phyloP scores from a whole-genome alignment of 2,113 vertebrate genomes.

The Pachyramphus minor region DNA sequence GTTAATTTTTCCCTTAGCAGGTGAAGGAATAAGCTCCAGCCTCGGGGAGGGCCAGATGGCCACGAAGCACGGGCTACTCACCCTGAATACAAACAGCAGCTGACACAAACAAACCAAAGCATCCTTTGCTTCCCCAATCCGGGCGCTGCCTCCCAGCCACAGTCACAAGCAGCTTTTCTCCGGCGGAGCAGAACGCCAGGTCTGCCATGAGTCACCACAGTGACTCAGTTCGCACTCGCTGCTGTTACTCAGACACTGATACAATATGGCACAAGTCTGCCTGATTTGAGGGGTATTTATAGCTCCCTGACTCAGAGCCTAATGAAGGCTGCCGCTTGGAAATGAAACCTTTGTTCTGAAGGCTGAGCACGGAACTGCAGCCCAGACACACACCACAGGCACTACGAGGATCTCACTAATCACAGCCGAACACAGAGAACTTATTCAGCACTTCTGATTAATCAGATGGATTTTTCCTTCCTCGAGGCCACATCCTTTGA shows the following conservation, averaged over 20 bases:
- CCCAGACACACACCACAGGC: not conserved
- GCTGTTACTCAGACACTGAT: constrained; percentile 17
- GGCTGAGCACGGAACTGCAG: not conserved
- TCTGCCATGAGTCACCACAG: not conserved
- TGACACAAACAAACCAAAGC: fast-evolving
- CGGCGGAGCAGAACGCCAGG: not conserved
- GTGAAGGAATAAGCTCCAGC: not conserved
- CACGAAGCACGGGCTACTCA: fast-evolving
- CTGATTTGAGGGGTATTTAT: constrained; percentile 32
- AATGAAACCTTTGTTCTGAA: not conserved
- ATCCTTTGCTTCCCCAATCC: not conserved
- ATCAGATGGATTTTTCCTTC: not conserved
- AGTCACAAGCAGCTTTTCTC: not conserved
- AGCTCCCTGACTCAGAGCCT: constrained; percentile 44
- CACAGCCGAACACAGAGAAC: not conserved
- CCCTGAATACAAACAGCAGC: fast-evolving
- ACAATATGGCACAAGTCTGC: constrained; percentile 33
- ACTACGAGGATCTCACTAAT: not conserved
- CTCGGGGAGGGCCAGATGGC: not conserved
- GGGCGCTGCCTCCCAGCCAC: not conserved
- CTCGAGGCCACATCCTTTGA: not conserved
- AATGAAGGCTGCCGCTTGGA: not conserved
- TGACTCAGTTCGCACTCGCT: constrained; percentile 42
- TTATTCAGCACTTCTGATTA: not conserved
- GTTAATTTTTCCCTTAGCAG: not conserved